Conservation (phyloP, 2,888 invertebrate species). For the Nemotelus nigrinus region DNA sequence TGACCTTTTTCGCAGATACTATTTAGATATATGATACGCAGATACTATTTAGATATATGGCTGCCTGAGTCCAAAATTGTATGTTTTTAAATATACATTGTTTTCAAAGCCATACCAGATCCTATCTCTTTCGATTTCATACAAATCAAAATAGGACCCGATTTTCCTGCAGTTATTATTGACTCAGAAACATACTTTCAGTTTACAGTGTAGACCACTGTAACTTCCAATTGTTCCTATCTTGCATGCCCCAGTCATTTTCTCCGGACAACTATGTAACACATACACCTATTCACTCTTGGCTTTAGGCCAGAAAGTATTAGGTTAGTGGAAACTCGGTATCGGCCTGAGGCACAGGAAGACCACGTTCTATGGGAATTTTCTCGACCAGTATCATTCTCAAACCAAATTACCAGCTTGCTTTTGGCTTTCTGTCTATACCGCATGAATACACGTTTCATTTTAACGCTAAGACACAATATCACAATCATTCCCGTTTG, state of each 20-base stretch:
- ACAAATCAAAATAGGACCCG: too few species aligned
- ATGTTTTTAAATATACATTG: too few species aligned
- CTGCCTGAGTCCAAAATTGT: too few species aligned
- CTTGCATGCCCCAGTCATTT: not conserved
- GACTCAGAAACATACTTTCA: not conserved
- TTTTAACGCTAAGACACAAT: not conserved
- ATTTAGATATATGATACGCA: too few species aligned
- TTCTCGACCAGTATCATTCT: not conserved
- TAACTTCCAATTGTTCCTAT: not conserved
- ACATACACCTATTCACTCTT: slow-evolving; percentile 1
- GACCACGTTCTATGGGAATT: not conserved
- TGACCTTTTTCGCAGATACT: too few species aligned
- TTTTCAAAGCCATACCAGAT: too few species aligned
- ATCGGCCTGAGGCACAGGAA: not conserved
- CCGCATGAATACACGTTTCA: not conserved
- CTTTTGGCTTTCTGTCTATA: not conserved
- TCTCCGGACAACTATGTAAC: not conserved
- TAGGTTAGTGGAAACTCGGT: not conserved
- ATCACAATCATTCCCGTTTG: not conserved
- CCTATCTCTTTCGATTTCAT: too few species aligned
- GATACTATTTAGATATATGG: too few species aligned
- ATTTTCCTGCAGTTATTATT: too few species aligned
- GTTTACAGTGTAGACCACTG: not conserved
- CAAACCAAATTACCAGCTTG: not conserved
- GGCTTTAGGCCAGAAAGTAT: not conserved